Percentiles rank a stretch among this genome's conserved stretches.
Conservation (phyloP, 2,888 invertebrate genomes). For the Lissonota sp. region DNA sequence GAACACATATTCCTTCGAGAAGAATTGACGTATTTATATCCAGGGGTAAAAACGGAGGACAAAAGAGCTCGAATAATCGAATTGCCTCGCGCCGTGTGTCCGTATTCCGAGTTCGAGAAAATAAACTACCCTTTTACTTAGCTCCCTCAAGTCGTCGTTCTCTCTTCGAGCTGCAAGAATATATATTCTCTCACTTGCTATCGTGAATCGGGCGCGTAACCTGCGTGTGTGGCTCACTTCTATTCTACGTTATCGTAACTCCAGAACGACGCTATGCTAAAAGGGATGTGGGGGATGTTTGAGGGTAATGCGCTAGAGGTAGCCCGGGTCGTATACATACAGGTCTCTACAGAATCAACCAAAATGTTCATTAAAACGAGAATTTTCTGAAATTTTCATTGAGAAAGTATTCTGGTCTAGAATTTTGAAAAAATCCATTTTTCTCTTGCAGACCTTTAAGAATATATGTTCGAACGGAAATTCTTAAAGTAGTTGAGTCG, state of each 20-base stretch:
- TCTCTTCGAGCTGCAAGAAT: not conserved
- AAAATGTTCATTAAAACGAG: not conserved
- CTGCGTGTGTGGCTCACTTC: not conserved
- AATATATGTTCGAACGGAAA: no score
- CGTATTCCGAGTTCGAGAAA: not conserved
- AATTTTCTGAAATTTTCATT: no score
- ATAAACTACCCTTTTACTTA: not conserved
- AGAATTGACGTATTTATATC: not conserved
- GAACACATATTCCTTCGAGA: not conserved
- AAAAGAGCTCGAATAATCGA: conserved; percentile 14
- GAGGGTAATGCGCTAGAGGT: not conserved
- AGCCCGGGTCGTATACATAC: not conserved
- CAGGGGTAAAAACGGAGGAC: not conserved
- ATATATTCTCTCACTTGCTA: not conserved
- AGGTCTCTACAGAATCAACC: not conserved
- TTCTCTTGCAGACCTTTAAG: no score
- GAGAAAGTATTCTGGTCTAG: no score
- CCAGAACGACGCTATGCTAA: not conserved
- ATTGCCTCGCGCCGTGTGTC: not conserved
- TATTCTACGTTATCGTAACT: conserved; percentile 14
- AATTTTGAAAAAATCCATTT: no score
- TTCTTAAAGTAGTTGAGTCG: no score
- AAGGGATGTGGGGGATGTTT: not conserved
- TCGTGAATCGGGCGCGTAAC: not conserved
- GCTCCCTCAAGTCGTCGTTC: not conserved